Evolutionary conservation across 2,888 invertebrate species (phyloP).

Genomic region (Pristionchus mayeri): DNA sequence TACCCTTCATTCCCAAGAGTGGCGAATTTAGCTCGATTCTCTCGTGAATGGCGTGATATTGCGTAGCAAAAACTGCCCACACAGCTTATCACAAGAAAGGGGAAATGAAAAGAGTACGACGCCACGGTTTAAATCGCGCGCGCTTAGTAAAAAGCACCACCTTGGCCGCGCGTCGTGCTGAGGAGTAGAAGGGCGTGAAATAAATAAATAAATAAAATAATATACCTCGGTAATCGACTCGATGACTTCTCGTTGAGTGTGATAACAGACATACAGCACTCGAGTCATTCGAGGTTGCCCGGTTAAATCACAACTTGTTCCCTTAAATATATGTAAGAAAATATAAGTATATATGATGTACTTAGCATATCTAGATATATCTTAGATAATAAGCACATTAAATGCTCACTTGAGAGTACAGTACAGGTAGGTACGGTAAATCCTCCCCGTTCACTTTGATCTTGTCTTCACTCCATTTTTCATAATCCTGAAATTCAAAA

Average conservation of each 20-base stretch:
- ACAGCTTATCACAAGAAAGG: no score
- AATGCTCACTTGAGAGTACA: constrained; percentile 80
- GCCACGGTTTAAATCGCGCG: no score
- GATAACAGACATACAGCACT: constrained; percentile 70
- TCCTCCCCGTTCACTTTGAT: constrained; percentile 85
- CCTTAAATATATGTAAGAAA: constrained; percentile 80
- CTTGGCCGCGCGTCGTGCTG: background rate
- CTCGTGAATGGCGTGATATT: no score
- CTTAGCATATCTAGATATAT: no score
- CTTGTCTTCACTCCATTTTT: constrained; percentile 62
- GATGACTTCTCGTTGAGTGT: constrained; percentile 56
- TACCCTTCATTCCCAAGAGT: no score
- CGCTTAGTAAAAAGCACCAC: no score
- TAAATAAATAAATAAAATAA: no score
- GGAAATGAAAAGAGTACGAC: no score
- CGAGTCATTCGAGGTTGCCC: constrained; percentile 78
- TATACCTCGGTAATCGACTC: constrained; percentile 59
- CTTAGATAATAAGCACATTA: no score
- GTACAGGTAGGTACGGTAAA: constrained; percentile 87
- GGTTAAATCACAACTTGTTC: constrained; percentile 92
- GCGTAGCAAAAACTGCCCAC: no score
- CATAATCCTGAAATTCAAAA: background rate
- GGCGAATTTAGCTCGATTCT: no score
- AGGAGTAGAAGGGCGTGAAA: background rate
- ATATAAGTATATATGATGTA: no score